phyloP scores from a whole-genome alignment of 2,113 vertebrate species.

The Xenotilapia longispinis region DNA sequence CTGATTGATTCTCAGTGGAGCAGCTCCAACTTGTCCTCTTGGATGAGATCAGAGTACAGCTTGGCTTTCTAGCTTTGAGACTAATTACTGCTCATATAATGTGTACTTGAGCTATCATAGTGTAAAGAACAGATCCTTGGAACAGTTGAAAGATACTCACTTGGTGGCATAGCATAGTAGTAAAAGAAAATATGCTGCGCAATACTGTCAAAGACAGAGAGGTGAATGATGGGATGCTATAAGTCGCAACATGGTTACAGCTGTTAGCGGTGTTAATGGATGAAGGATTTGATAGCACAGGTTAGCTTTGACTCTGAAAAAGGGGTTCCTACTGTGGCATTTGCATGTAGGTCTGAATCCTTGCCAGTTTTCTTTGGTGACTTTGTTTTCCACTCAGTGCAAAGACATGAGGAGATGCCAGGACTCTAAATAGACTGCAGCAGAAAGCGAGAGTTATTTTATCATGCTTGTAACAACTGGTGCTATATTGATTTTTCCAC shows the following conservation, averaged over 20 bases:
- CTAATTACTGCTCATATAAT: background rate
- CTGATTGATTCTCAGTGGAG: constrained; percentile 9
- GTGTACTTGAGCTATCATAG: background rate
- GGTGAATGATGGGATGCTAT: background rate
- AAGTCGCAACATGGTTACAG: background rate
- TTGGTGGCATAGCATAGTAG: background rate
- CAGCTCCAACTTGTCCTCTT: background rate
- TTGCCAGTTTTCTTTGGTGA: background rate
- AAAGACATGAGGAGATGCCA: background rate
- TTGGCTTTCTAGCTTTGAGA: background rate
- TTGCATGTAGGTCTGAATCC: background rate
- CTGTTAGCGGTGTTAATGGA: background rate
- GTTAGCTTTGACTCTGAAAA: background rate
- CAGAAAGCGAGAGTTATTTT: background rate
- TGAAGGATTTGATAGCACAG: background rate
- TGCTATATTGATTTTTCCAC: background rate
- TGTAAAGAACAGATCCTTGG: background rate
- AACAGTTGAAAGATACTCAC: background rate
- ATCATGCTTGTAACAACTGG: background rate
- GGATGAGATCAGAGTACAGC: background rate
- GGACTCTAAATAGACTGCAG: background rate
- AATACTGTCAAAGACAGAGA: background rate
- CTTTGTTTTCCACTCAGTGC: background rate
- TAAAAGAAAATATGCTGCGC: background rate
- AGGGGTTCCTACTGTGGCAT: background rate